Evolutionary conservation across 2,888 invertebrate genomes (phyloP).

Genomic region (Venustoraphidia nigricollis): DNA sequence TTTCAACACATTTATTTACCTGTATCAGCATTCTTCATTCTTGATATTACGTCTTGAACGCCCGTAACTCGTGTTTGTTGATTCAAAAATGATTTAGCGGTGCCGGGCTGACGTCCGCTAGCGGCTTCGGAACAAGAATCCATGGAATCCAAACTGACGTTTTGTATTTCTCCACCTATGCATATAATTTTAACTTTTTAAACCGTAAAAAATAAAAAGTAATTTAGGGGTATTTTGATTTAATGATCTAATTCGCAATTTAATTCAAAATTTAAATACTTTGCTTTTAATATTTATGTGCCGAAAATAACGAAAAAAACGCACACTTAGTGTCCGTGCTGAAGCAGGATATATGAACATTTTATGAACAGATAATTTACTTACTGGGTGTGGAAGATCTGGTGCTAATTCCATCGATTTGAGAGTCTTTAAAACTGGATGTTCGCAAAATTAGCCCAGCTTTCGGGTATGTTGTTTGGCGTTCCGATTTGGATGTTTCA

Average conservation of each 20-base stretch:
- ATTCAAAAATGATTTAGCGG: constrained; percentile 49
- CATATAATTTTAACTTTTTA: too few relatives aligned
- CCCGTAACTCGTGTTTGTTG: constrained; percentile 54
- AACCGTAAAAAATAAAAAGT: too few relatives aligned
- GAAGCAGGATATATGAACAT: not conserved
- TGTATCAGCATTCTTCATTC: constrained; percentile 64
- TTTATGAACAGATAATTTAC: not conserved
- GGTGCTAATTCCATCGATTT: constrained; percentile 17
- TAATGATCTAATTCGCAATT: not conserved
- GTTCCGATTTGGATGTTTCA: constrained; percentile 37
- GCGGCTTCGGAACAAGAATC: constrained; percentile 3
- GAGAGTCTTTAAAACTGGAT: constrained; percentile 38
- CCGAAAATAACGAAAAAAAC: not conserved
- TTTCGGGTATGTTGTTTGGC: constrained; percentile 46
- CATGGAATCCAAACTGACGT: constrained; percentile 5
- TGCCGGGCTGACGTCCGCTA: constrained; percentile 4
- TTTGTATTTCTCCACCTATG: too few relatives aligned
- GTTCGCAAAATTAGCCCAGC: constrained; percentile 58
- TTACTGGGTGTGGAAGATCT: constrained; percentile 23
- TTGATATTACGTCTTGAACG: constrained; percentile 57
- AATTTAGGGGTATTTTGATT: too few relatives aligned
- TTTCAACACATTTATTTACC: constrained; percentile 26
- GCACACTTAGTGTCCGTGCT: not conserved
- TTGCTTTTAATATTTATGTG: not conserved
- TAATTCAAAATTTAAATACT: not conserved